Percentiles rank a stretch among this genome's conserved stretches.
phyloP scores from a whole-genome alignment of 2,797 vertebrate genomes.

The Spinibarbus caldwelli region DNA sequence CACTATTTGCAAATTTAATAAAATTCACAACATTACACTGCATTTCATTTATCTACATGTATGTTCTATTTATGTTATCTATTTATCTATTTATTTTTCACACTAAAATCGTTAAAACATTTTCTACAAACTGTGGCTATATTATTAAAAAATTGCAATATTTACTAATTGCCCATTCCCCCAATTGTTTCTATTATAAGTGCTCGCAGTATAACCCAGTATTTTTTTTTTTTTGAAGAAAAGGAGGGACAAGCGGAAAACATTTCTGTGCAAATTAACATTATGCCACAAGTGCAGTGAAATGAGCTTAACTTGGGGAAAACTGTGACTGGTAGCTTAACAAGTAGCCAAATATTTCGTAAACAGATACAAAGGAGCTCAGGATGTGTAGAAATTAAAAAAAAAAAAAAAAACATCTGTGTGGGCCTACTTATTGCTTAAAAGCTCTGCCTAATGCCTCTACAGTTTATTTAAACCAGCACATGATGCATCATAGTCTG shows the following conservation, averaged over 20 bases:
- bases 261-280: background rate
- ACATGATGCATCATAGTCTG: background rate
- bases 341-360: background rate
- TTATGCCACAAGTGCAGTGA: background rate
- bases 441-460: background rate
- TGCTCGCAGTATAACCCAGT: background rate
- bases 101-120: background rate
- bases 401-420: background rate
- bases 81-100: no score
- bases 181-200: background rate
- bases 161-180: background rate
- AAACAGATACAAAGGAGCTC: background rate
- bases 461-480: background rate
- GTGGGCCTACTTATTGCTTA: background rate
- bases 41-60: no score
- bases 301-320: background rate
- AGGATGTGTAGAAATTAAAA: background rate
- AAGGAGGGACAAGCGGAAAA: background rate
- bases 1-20: no score
- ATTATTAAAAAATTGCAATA: background rate
- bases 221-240: background rate
- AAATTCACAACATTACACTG: no score
- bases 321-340: background rate
- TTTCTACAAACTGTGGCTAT: background rate
- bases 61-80: no score